These are phyloP conservation scores for Acipenser ruthenus DNA, from an alignment of 2,797 vertebrate genomes.

Conservation along the genomic window DNA sequence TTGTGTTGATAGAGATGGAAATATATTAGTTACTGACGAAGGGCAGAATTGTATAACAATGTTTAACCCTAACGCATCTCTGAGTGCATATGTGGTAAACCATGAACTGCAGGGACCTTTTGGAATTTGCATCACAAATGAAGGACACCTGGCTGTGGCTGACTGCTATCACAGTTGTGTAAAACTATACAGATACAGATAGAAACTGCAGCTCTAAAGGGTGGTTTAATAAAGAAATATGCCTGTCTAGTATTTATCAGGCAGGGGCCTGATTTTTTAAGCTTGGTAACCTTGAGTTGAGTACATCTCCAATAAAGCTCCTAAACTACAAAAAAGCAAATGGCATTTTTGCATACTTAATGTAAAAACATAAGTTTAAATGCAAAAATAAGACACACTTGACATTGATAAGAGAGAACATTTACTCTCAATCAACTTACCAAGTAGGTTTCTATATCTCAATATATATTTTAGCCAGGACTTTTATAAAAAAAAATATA, in stretches of 20 bases:
- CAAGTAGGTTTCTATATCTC: no score
- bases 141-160: conserved; percentile 21
- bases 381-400: conserved; percentile 14
- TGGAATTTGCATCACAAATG: conserved; percentile 20
- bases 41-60: conserved; percentile 20
- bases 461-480: no score
- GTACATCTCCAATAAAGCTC: conserved; percentile 14
- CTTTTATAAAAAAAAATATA: no score
- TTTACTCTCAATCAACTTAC: no score
- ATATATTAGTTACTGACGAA: conserved; percentile 13
- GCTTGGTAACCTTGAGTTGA: conserved; percentile 18
- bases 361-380: not conserved
- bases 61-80: conserved; percentile 27
- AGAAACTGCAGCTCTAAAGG: not conserved
- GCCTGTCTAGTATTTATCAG: no score
- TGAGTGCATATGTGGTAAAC: conserved; percentile 12
- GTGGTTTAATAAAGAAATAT: no score
- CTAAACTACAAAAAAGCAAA: not conserved
- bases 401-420: no score
- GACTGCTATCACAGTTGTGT: conserved; percentile 27
- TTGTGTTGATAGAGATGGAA: conserved; percentile 22
- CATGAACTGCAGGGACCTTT: conserved; percentile 22
- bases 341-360: no score
- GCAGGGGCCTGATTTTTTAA: not conserved
- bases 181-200: conserved; percentile 32